Base-by-base conservation (phyloP, 2,113 vertebrate species). In the Raja brachyura region DNA sequence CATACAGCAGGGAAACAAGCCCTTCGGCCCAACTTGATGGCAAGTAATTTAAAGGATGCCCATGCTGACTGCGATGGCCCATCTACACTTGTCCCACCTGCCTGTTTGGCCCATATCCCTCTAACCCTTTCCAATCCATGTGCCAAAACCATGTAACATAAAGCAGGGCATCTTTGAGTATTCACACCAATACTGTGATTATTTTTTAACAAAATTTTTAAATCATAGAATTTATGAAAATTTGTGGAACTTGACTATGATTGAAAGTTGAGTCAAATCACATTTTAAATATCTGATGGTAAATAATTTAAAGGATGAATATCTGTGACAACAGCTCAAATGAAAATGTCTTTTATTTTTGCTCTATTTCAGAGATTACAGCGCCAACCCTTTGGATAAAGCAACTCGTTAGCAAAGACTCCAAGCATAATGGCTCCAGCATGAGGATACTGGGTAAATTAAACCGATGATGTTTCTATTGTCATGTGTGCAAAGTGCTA, bases 301-400 rank as follows among this genome's bases (percentile, higher is more conserved):
- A 28, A 56, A 10, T 56, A 56, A 83, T 59, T 83, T 83, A 56
- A 83, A 83, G 59, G 76, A 56, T 13, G 81, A 86, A n/a, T 86
- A 59, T 86, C 22, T n/a, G 54, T 4, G 28, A 31, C 56, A 88
- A 8, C 59, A 31, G 10, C 16, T 11, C 59, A 20, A 63, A 31
- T 88, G 83, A 31, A 63, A 63, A 66, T 31, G n/a, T 88, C n/a
- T 59, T 63, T 63, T 85, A 4, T 31, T 59, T 88, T 95, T 20
- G 70, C 18, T 7, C 93, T 93, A 2, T 95, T 96, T 93, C 96
- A 99, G 99, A 99, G 96, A 99, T 99, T 94, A 99, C 98, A 20
- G 98, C 98, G 93, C 98, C 98, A 0, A 99, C 98, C 0, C 97
- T 99, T 93, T 98, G 98, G 98, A 98, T 98, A 93, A 99, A 98